These are phyloP conservation scores for Holotrichia oblita DNA, from an alignment of 1,140 invertebrate species.

Conservation along the genomic window DNA sequence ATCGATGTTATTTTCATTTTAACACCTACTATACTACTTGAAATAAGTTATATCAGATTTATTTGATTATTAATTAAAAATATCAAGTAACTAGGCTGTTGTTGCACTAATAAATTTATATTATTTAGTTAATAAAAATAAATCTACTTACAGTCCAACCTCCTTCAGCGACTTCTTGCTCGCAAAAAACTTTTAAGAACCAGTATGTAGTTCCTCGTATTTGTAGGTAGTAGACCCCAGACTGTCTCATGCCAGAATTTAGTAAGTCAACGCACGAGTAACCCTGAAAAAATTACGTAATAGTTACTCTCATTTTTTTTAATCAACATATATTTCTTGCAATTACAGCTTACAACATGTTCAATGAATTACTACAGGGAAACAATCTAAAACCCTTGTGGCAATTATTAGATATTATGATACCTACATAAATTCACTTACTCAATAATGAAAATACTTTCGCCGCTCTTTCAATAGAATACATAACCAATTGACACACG, in stretches of 20 bases:
- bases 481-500: background rate
- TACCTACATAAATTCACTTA: no score
- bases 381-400: background rate
- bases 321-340: no score
- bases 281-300: conserved; percentile 72
- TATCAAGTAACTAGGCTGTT: no score
- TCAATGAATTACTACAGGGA: no score
- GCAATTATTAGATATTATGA: background rate
- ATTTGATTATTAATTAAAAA: no score
- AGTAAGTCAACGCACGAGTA: conserved; percentile 86
- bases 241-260: conserved; percentile 84
- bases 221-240: conserved; percentile 88
- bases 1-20: no score
- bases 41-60: no score
- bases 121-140: no score
- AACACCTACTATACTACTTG: no score
- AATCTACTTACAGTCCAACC: conserved; percentile 88
- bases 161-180: conserved; percentile 88
- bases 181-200: conserved; percentile 92
- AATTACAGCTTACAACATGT: no score
- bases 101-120: no score
- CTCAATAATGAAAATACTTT: background rate
- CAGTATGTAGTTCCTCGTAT: conserved; percentile 90
- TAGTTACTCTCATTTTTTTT: no score
- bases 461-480: background rate